Evolutionary conservation across 2,797 vertebrate species (phyloP).

Genomic region (Nannoperca obscura): DNA sequence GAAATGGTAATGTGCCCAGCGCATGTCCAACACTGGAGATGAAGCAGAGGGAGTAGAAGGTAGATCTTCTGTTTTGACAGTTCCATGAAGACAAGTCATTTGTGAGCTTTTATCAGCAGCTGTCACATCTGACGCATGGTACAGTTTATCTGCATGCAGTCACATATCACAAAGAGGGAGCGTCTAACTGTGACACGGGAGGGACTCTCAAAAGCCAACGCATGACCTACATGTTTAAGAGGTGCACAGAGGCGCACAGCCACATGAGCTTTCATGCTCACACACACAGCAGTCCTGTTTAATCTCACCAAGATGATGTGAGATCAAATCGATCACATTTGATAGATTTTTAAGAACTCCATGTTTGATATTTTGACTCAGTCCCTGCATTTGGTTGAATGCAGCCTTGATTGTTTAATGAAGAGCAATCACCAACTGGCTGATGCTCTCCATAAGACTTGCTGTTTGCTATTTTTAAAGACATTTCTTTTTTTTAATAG

Average conservation of each 20-base stretch:
- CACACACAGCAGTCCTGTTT: slow-evolving; percentile 1
- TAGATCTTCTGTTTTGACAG: slow-evolving; percentile 52
- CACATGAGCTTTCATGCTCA: neutral
- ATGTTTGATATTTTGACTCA: slow-evolving; percentile 20
- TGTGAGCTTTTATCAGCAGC: slow-evolving; percentile 78
- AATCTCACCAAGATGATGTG: slow-evolving; percentile 12
- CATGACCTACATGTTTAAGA: slow-evolving; percentile 26
- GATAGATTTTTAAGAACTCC: slow-evolving; percentile 1
- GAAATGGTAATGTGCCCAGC: neutral
- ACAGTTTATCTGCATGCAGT: slow-evolving; percentile 76
- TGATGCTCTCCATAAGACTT: neutral
- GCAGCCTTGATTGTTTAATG: neutral
- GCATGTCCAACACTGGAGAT: neutral
- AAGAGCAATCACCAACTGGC: neutral
- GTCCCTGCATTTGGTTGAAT: neutral
- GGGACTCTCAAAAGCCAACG: slow-evolving; percentile 43
- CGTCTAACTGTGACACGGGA: slow-evolving; percentile 45
- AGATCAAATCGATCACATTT: slow-evolving; percentile 18
- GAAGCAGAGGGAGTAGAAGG: slow-evolving; percentile 9
- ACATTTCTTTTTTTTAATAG: neutral
- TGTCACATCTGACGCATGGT: slow-evolving; percentile 74
- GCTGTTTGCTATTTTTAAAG: neutral
- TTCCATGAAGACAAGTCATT: slow-evolving; percentile 73
- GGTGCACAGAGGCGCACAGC: slow-evolving; percentile 11
- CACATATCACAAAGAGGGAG: slow-evolving; percentile 55